Evolutionary conservation across 2,797 vertebrate species (phyloP), one percentile per base, ranked within the genome.

Genomic region (Buceros bicornis): DNA sequence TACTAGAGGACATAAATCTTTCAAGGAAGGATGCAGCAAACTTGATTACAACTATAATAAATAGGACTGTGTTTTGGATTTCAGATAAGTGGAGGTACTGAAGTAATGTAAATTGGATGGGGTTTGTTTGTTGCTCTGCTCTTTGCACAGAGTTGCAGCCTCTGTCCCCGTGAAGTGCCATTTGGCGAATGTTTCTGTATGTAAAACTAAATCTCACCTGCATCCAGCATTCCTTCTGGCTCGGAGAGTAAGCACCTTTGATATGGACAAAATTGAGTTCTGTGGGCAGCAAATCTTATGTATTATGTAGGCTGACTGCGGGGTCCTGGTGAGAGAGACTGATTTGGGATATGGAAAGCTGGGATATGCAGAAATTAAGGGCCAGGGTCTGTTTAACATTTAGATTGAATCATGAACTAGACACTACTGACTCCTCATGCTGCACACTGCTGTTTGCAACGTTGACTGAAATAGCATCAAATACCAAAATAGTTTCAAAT

Each of bases 321-420:
- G 82, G 67, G 67, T 64, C 15, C 2, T 50, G 60, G 61, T 54
- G 33, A 29, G 57, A 82, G 78, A 87, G 89, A 47, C 33, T 42
- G 60, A 24, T 81, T 42, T 82, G 82, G 83, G 86, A 61, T 72
- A 31, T 54, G 54, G 57, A 7, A 71, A 73, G 35, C 25, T 80
- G 61, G 57, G 60, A 48, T 77, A 16, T 62, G n/a, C n/a, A 82
- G 70, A 88, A 90, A 71, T 87, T 65, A 78, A 87, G 28, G 66
- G 61, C 53, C 43, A 61, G 37, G 8, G 16, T 89, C 85, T 96
- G 48, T 93, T 94, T 93, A 95, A 94, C 73, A 80, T 95, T 95
- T 89, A 74, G 74, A 94, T 88, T 80, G 86, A 87, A 82, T 83
- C 58, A 65, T 43, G 70, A 93, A 67, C 16, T 15, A 60, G 67